A percentile compares a stretch with the other conserved stretches of the same genome.
Evolutionary conservation across 2,888 invertebrate genomes (phyloP).

Genomic region (Eledona agricola): DNA sequence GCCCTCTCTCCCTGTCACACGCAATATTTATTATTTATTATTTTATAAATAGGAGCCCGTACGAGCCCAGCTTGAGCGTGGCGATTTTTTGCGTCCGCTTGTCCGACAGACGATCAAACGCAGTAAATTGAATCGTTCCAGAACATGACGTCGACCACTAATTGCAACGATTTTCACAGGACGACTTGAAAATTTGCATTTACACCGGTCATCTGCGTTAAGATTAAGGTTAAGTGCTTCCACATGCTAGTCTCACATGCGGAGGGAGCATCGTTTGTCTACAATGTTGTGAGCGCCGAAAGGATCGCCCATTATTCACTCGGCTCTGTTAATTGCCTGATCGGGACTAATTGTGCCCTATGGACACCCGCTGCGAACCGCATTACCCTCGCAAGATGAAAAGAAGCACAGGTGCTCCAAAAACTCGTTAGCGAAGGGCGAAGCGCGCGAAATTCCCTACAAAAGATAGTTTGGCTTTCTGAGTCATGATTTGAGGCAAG

Average conservation of each 20-base stretch:
- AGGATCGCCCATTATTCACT: slow-evolving; percentile 28
- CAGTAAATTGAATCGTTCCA: slow-evolving; percentile 20
- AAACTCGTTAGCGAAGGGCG: not conserved
- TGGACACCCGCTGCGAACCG: slow-evolving; percentile 25
- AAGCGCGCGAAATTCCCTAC: slow-evolving; percentile 2
- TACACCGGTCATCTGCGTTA: slow-evolving; percentile 13
- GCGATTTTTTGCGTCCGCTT: slow-evolving; percentile 7
- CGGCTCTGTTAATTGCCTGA: slow-evolving; percentile 32
- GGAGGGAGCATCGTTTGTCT: slow-evolving; percentile 10
- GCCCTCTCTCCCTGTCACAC: slow-evolving; percentile 30
- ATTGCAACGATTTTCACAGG: not conserved
- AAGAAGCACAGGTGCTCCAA: slow-evolving; percentile 1
- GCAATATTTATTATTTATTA: slow-evolving; percentile 27
- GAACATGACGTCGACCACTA: slow-evolving; percentile 2
- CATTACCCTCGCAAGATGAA: slow-evolving; percentile 12
- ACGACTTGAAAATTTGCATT: slow-evolving; percentile 9
- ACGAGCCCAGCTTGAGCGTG: not conserved
- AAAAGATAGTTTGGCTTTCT: too few relatives aligned
- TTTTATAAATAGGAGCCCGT: slow-evolving; percentile 22
- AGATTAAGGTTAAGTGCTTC: slow-evolving; percentile 21
- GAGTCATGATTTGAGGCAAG: too few relatives aligned
- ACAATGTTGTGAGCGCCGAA: not conserved
- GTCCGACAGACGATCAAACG: too few relatives aligned
- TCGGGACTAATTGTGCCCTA: slow-evolving; percentile 34
- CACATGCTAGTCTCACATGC: slow-evolving; percentile 18